A percentile compares a stretch with the other conserved stretches of the same genome.
Evolutionary conservation across 2,888 invertebrate genomes (phyloP).

Genomic region (Drosophila engyochracea): DNA sequence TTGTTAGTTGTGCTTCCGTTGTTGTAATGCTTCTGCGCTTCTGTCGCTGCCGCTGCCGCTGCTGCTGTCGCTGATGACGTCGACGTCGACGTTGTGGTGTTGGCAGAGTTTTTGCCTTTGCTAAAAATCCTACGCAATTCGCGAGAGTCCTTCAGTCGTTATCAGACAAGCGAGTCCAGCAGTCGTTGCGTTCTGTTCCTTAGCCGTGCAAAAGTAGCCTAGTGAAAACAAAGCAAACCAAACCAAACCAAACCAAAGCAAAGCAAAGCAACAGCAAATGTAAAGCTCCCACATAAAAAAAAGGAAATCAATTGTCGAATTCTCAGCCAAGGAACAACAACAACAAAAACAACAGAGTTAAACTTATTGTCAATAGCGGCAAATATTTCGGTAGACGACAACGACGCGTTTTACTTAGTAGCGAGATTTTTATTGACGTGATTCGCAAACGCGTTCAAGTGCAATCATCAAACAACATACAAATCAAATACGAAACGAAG

Average conservation of each 20-base stretch:
- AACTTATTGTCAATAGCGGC: conserved; percentile 60
- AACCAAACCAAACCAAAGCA: conserved; percentile 34
- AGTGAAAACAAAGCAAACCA: conserved; percentile 67
- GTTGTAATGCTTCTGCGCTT: conserved; percentile 79
- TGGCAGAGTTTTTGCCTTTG: conserved; percentile 65
- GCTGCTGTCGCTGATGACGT: conserved; percentile 13
- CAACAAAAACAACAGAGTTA: conserved; percentile 37
- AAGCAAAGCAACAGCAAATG: conserved; percentile 33
- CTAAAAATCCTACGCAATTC: conserved; percentile 82
- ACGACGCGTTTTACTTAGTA: conserved; percentile 47
- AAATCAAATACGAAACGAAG: conserved; percentile 9
- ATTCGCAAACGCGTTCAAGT: conserved; percentile 81
- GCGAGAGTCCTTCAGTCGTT: conserved; percentile 84
- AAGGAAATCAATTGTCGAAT: conserved; percentile 57
- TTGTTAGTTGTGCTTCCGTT: conserved; percentile 74
- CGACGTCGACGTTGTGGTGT: conserved; percentile 26
- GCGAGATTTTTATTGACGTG: conserved; percentile 70
- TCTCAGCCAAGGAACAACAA: conserved; percentile 29
- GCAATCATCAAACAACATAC: conserved; percentile 68
- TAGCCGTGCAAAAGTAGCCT: conserved; percentile 84
- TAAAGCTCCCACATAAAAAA: conserved; percentile 16
- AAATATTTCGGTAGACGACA: conserved; percentile 36
- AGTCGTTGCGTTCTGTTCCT: conserved; percentile 85
- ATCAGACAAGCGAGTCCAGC: conserved; percentile 85
- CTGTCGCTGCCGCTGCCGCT: conserved; percentile 17